Evolutionary conservation across 1,140 invertebrate genomes (phyloP).

Genomic region (Geopemphigus sp.): DNA sequence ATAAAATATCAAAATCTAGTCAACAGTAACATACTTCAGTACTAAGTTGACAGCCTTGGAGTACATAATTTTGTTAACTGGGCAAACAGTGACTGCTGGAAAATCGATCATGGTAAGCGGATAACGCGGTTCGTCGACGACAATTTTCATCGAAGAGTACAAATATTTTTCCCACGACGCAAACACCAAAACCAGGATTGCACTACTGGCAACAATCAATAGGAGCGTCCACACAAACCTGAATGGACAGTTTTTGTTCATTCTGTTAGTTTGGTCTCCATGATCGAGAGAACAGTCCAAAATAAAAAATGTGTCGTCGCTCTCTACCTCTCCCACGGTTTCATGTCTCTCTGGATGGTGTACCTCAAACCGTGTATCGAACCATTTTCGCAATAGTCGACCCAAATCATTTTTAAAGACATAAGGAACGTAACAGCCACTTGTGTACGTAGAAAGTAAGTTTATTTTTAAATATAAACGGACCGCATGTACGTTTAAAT

Average conservation of each 20-base stretch:
- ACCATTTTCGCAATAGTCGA: slow-evolving; percentile 52
- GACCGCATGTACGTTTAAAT: background rate
- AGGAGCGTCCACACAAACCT: slow-evolving; percentile 15
- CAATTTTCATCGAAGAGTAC: slow-evolving; percentile 43
- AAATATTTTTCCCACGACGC: slow-evolving; percentile 39
- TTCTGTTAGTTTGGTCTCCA: background rate
- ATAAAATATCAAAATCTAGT: no score
- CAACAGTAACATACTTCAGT: slow-evolving; percentile 24
- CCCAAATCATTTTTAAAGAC: slow-evolving; percentile 35
- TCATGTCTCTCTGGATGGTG: slow-evolving; percentile 35
- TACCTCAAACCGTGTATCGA: slow-evolving; percentile 53
- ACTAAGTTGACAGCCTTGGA: slow-evolving; percentile 43
- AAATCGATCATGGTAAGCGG: slow-evolving; percentile 52
- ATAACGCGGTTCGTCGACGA: slow-evolving; percentile 51
- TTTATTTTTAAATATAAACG: background rate
- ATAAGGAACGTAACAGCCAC: background rate
- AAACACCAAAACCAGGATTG: slow-evolving; percentile 21
- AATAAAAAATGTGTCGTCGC: no score
- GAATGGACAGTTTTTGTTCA: background rate
- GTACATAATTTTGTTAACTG: slow-evolving; percentile 53
- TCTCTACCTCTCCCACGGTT: slow-evolving; percentile 6
- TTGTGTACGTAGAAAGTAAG: background rate
- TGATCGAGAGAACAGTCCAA: no score
- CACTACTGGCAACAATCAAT: slow-evolving; percentile 21
- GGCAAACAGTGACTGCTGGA: slow-evolving; percentile 54